Evolutionary conservation across 2,113 vertebrate species (phyloP).

Genomic region (Gavialis gangeticus): DNA sequence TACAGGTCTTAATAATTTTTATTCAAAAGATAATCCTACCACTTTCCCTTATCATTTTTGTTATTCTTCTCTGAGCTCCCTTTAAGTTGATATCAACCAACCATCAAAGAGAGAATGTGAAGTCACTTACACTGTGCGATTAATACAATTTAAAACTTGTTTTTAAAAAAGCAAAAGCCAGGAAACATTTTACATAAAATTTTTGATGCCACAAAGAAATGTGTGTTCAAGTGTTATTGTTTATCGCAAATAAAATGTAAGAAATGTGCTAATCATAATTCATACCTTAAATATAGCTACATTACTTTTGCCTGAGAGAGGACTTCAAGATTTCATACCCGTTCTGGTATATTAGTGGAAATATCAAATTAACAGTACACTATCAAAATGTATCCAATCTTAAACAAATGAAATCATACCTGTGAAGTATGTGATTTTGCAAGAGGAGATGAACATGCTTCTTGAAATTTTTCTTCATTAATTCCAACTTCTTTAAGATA

Average conservation of each 20-base stretch:
- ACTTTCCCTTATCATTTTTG: neutral
- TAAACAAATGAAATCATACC: constrained; percentile 76
- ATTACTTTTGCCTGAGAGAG: neutral
- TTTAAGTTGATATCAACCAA: neutral
- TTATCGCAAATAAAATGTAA: neutral
- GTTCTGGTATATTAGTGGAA: neutral
- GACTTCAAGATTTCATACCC: neutral
- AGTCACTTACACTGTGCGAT: neutral
- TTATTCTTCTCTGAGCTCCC: neutral
- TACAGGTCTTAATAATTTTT: neutral
- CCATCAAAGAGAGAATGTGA: neutral
- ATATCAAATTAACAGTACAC: neutral
- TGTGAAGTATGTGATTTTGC: constrained; percentile 91
- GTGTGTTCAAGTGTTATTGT: neutral
- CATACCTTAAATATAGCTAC: neutral
- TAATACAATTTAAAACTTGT: neutral
- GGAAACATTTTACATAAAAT: neutral
- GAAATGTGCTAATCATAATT: neutral
- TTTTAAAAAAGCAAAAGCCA: neutral
- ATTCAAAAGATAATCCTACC: neutral
- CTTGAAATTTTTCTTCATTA: constrained; percentile 94
- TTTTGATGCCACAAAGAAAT: neutral
- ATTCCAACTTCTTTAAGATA: constrained; percentile 97
- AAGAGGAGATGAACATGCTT: constrained; percentile 92
- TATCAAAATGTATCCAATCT: neutral